Base-by-base conservation (phyloP, 2,113 vertebrate species). In the Jaculus jaculus region DNA sequence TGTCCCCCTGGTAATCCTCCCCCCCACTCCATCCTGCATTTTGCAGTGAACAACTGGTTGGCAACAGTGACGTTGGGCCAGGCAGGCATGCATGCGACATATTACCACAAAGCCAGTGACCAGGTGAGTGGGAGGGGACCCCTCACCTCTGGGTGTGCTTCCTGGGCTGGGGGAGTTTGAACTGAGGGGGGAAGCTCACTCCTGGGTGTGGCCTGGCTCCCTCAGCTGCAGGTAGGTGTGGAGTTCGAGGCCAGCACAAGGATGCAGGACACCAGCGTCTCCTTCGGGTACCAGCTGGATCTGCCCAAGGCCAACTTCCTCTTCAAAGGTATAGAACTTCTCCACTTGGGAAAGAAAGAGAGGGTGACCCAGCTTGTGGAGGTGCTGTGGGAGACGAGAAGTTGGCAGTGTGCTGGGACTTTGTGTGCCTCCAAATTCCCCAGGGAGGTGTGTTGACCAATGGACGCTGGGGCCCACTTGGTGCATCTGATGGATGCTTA, bases 31-130 rank as follows among this genome's bases (percentile, higher is more conserved):
- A 3, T n/a, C 15, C 58, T 12, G 13, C 26, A 60, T 72, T 61
- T 89, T n/a, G 24, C 97, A 99, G 99, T 98, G 69, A 98, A 98
- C 79, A 99, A 99, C 95, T 99, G 98, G 96, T 96, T 99, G 23
- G 98, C 98, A 0, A 99, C 99, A 0, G 91, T 99, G 92, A 99
- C 99, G 1, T 10, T 99, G 86, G 99, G 99, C 30, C 98, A 99
- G 86, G 98, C 98, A 0, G 99, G 99, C 87, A 98, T 98, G 89
- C 99, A 99, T 20, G 99, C 99, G 0, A 99, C 99, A 0, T 99
- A 99, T 89, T 99, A 99, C 97, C 99, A 99, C 97, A 99, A 98
- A 98, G 99, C 99, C 87, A 99, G 98, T 13, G 99, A 99, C 72
- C 99, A 99, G 99, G 99, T 99, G 97, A 86, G 96, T 11, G 1